Percentiles rank a stretch among this genome's conserved stretches.
These are phyloP conservation scores for Microctenopoma steveboyesi DNA, from an alignment of 2,797 vertebrate species.

Conservation along the genomic window DNA sequence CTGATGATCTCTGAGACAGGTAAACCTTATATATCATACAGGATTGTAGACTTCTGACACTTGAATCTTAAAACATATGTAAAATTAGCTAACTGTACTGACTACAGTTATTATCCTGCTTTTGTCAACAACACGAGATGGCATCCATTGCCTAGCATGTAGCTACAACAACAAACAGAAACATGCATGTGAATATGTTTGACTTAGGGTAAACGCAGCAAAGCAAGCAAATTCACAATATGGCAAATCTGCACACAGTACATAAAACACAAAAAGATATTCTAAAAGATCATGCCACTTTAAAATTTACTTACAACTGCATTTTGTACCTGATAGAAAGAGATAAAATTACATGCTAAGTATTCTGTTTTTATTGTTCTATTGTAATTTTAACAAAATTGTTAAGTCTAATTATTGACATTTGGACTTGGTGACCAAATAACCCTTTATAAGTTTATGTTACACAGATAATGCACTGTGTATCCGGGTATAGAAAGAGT, in stretches of 20 bases:
- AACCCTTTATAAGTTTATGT: not conserved
- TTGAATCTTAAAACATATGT: slow-evolving; percentile 14
- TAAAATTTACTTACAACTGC: slow-evolving; percentile 71
- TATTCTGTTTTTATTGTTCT: slow-evolving; percentile 18
- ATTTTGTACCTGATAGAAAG: slow-evolving; percentile 68
- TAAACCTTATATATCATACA: not conserved
- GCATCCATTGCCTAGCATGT: slow-evolving; percentile 2
- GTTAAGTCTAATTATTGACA: not conserved
- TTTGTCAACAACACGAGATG: slow-evolving; percentile 21
- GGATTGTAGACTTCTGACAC: not conserved
- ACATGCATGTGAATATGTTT: slow-evolving; percentile 41
- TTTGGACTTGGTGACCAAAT: not conserved
- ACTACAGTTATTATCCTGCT: not conserved
- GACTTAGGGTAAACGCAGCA: slow-evolving; percentile 28
- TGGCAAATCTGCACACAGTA: slow-evolving; percentile 27
- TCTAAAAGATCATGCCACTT: slow-evolving; percentile 46
- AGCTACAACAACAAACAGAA: slow-evolving; percentile 32
- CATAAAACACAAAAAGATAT: slow-evolving; percentile 22
- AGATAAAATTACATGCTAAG: slow-evolving; percentile 58
- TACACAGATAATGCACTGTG: slow-evolving; percentile 19
- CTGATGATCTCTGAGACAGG: not conserved
- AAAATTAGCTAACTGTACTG: slow-evolving; percentile 2
- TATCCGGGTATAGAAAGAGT: not conserved
- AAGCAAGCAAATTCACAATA: slow-evolving; percentile 27
- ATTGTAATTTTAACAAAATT: not conserved